phyloP scores from a whole-genome alignment of 2,888 invertebrate species.

The Dicyrtomina minuta region DNA sequence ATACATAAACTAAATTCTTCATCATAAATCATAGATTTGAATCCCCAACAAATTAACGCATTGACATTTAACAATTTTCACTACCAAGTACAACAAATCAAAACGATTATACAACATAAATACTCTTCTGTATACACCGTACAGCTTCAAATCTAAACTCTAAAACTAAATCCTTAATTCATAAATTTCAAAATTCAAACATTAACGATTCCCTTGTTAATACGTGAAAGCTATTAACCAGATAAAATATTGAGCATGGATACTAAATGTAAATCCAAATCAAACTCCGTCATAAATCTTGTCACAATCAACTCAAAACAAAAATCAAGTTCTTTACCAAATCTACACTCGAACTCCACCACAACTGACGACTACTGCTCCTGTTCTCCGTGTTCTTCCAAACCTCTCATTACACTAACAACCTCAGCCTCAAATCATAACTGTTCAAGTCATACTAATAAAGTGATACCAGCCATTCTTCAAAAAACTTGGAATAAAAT shows the following conservation, averaged over 20 bases:
- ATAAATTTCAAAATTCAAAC: no score
- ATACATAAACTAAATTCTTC: no score
- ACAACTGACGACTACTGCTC: neutral
- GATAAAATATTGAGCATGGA: no score
- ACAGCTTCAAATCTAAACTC: no score
- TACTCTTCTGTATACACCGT: no score
- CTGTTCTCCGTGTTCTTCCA: constrained; percentile 2
- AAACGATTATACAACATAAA: no score
- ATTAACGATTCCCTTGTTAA: no score
- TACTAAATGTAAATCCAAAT: constrained; percentile 17
- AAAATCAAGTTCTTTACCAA: constrained; percentile 22
- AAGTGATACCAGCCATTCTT: constrained; percentile 33
- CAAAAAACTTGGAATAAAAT: constrained; percentile 52
- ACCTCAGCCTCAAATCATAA: neutral
- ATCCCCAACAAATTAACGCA: no score
- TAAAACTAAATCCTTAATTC: no score
- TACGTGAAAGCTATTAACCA: neutral
- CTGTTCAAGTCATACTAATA: neutral
- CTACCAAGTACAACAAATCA: no score
- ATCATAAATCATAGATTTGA: no score
- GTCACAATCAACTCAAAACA: neutral
- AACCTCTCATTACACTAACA: constrained; percentile 4
- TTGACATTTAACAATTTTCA: no score
- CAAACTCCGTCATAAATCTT: constrained; percentile 7
- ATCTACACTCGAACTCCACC: constrained; percentile 4